Evolutionary conservation across 1,140 invertebrate genomes (phyloP), one percentile per base, ranked within the genome.

Genomic region (Papilio polytes): DNA sequence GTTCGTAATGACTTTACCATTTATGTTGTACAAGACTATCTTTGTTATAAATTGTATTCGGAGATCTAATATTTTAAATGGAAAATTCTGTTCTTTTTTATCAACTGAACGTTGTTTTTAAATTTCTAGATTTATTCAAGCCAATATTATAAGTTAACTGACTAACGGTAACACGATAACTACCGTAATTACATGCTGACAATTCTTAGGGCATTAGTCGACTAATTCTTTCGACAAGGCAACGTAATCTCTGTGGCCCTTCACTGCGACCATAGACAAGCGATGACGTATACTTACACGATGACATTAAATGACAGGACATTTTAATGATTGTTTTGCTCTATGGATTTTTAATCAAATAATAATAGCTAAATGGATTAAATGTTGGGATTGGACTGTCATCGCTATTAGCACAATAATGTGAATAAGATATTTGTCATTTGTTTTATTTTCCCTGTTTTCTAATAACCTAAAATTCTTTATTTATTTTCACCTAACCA

Each of bases 221-320:
- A 83, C 85, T 86, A 86, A 88, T 89, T 86, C 85, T 80, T 86
- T 84, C 82, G 85, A 87, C 88, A 31, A 87, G 84, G 51, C 84
- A 81, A 81, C 84, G 83, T 87, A 84, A 86, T 83, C 70, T 79
- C 74, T 48, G 77, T 80, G 66, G 82, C 81, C 81, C 76, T 80
- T 80, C 84, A 59, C 80, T 81, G 74, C 80, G 78, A 82, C 80
- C 84, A 82, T 76, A 72, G 84, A 80, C 82, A 83, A 85, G 76
- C 79, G 53, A 77, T 83, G 85, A 80, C 80, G 80, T 80, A 13
- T 78, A 56, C 66, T 77, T 73, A 82, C 63, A 18, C 73, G 59
- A 77, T 74, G 76, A 78, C 76, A 78, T 66, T 78, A 13, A 36
- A 63, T 63, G 76, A 78, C 76, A 78, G 56, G 31, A 56, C 51